Conservation (phyloP, 2,113 vertebrate genomes). For the Scomber scombrus region DNA sequence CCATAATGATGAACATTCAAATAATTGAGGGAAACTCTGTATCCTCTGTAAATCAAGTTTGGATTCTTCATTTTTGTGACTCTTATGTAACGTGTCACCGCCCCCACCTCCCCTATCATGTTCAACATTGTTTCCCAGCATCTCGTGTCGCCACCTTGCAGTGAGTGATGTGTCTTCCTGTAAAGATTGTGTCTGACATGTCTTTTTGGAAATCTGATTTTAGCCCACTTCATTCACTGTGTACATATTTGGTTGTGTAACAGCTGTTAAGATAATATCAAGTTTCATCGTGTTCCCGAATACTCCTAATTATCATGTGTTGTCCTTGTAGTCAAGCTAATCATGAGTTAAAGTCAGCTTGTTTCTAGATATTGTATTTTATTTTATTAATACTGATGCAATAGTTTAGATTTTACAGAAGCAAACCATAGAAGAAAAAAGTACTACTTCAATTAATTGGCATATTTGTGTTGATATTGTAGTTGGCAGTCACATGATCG, state of each 20-base stretch:
- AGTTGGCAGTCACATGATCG: neutral
- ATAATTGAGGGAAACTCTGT: neutral
- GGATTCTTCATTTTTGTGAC: neutral
- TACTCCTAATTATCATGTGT: no score
- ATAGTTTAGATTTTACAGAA: neutral
- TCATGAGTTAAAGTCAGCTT: no score
- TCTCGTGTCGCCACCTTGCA: neutral
- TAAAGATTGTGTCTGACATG: neutral
- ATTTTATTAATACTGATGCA: no score
- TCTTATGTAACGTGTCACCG: slow-evolving; percentile 8
- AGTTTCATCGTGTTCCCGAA: no score
- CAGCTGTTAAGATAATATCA: no score
- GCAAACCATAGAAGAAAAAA: neutral
- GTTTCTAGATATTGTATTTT: no score
- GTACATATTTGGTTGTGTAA: no score
- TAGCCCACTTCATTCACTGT: no score
- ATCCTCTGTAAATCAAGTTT: neutral
- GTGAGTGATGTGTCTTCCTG: neutral
- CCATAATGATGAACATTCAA: no score
- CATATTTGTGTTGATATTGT: neutral
- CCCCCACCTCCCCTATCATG: neutral
- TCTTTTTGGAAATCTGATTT: no score
- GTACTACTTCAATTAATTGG: neutral
- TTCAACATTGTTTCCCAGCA: neutral
- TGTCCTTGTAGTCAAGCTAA: no score